Evolutionary conservation across 2,113 vertebrate genomes (phyloP).

Genomic region (Edolisoma coerulescens): DNA sequence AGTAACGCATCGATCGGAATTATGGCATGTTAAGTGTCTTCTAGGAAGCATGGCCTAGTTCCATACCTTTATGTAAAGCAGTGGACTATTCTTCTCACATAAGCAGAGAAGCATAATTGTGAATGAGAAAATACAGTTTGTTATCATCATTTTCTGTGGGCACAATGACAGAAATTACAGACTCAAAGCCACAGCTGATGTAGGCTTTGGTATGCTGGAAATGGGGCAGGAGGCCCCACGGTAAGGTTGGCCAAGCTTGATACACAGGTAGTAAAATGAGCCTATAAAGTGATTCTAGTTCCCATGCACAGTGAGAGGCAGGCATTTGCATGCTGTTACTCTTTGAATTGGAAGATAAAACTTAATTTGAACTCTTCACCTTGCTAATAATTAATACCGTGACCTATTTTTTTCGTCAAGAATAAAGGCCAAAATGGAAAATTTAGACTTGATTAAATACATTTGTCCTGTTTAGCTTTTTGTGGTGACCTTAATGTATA

Average conservation of each 20-base stretch:
- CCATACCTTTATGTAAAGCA: background rate
- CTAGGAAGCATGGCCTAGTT: background rate
- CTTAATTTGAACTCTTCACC: slow-evolving; percentile 36
- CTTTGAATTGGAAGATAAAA: slow-evolving; percentile 2
- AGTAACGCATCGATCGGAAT: background rate
- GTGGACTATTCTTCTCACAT: background rate
- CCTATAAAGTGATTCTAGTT: background rate
- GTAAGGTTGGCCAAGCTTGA: background rate
- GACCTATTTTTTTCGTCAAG: background rate
- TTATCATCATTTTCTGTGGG: background rate
- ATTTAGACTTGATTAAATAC: background rate
- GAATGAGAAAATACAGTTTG: background rate
- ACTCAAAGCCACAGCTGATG: background rate
- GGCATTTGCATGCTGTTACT: background rate
- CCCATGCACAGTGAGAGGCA: background rate
- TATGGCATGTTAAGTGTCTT: background rate
- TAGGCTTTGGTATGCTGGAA: background rate
- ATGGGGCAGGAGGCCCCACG: background rate
- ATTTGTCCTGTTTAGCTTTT: background rate
- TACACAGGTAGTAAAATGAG: slow-evolving; percentile 28
- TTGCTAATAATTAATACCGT: background rate
- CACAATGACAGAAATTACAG: background rate
- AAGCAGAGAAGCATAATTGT: background rate
- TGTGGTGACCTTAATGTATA: background rate
- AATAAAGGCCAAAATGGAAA: background rate